phyloP scores from a whole-genome alignment of 2,113 vertebrate genomes.

The Bubo blakistoni region DNA sequence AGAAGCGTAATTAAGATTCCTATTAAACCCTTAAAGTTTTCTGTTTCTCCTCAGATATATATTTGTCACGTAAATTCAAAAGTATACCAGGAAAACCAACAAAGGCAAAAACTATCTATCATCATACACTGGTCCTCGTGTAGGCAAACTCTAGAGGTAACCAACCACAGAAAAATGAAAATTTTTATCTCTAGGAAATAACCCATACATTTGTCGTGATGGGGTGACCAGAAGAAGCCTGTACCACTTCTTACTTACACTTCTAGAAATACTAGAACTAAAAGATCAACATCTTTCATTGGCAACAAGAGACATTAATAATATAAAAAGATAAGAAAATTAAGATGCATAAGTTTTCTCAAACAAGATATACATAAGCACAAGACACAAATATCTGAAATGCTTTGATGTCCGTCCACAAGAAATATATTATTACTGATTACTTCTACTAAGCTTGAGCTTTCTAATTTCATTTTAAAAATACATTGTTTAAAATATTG shows the following conservation, averaged over 20 bases:
- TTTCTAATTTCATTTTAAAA: not conserved
- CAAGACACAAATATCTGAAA: not conserved
- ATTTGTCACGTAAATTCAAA: not conserved
- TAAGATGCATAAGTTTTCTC: not conserved
- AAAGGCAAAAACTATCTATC: not conserved
- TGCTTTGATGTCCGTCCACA: not conserved
- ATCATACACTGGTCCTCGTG: not conserved
- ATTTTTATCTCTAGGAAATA: not conserved
- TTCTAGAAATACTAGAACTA: not conserved
- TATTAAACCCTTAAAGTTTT: not conserved
- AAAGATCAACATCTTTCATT: not conserved
- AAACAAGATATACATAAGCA: not conserved
- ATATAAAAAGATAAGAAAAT: not conserved
- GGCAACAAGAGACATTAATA: not conserved
- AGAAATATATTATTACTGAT: not conserved
- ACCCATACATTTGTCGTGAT: not conserved
- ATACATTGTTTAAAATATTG: not conserved
- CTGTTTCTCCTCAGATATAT: not conserved
- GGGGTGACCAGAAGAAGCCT: not conserved
- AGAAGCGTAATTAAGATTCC: not conserved
- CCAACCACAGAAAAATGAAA: not conserved
- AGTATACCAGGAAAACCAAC: not conserved
- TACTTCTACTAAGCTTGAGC: not conserved
- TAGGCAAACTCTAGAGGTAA: not conserved
- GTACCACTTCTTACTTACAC: not conserved